Base-by-base conservation (phyloP, 1,140 invertebrate genomes). In the Ceratosolen solmsi region DNA sequence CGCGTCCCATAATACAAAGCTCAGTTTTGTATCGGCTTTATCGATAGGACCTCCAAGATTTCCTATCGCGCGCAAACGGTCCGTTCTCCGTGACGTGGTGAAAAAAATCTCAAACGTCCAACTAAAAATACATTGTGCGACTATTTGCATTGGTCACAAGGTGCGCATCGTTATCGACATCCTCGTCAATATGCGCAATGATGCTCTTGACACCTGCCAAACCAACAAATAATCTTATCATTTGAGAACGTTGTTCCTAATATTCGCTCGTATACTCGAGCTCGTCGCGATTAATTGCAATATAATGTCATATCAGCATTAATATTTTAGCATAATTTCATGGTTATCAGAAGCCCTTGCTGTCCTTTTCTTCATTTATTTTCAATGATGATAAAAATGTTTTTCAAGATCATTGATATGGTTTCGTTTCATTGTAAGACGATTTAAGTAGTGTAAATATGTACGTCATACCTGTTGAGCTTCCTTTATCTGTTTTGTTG, bases 71-170 rank as follows among this genome's bases (percentile, higher is more conserved):
- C 30, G 54, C 71, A 63, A 58, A 77, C 27, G 56, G 51, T 75
- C 25, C 33, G 51, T 51, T 51, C 22, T 22, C 63, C 15, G 68
- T 73, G 33, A 7, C 17, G 38, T 51, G 15, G 54, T 20, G 20
- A 41, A 78, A 73, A 80, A 80, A 49, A 41, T 79, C 33, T 15
- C 27, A 22, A 49, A 30, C 41, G 54, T 17, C 46, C 17, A 51
- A 58, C 17, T 68, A 38, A 68, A 54, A 33, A 68, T 54, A 36
- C 58, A 51, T 46, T 80, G 25, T 74, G 33, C 51, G 41, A 17
- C 22, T 87, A 86, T 86, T 87, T 87, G 86, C 86, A 83, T 85
- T 87, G 82, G 80, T 83, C 85, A 88, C 86, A 89, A 88, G 87
- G 87, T 89, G 87, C 84, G 84, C 79, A 46, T 49, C 71, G 70